Percentiles rank a stretch among this genome's conserved stretches.
phyloP scores from a whole-genome alignment of 1,140 invertebrate genomes.

The Pollicipes pollicipes region DNA sequence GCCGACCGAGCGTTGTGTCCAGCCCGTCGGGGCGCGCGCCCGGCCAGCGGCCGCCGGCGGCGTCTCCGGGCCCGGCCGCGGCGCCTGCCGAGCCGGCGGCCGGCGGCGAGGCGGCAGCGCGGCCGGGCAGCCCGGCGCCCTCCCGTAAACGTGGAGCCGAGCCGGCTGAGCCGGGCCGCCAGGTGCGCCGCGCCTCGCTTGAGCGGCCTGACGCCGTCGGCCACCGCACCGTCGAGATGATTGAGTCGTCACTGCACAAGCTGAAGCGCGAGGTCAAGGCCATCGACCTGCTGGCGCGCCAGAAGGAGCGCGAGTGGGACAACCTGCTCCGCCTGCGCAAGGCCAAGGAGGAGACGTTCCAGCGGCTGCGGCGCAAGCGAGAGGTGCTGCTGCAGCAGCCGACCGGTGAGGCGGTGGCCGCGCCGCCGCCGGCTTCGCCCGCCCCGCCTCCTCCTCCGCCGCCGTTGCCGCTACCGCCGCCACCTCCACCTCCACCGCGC shows the following conservation, averaged over 20 bases:
- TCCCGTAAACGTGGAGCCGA: too few species aligned
- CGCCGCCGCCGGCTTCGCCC: constrained; percentile 1
- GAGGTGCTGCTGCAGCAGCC: constrained; percentile 20
- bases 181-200: background rate
- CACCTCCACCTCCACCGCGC: background rate
- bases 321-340: constrained; percentile 56
- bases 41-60: too few species aligned
- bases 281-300: constrained; percentile 20
- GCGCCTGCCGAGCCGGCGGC: too few species aligned
- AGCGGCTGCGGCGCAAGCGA: constrained; percentile 22
- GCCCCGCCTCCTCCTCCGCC: too few species aligned
- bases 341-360: constrained; percentile 52
- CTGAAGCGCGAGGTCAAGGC: constrained; percentile 11
- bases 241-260: background rate
- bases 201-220: background rate
- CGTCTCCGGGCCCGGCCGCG: too few species aligned
- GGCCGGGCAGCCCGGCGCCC: too few species aligned
- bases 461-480: too few species aligned
- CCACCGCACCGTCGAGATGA: constrained; percentile 3
- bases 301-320: constrained; percentile 69
- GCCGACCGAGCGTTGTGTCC: too few species aligned
- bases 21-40: too few species aligned
- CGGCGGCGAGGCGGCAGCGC: too few species aligned
- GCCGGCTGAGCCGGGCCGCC: too few species aligned
- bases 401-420: constrained; percentile 27